Percentiles rank a stretch among this genome's conserved stretches.
Evolutionary conservation across 1,140 invertebrate species (phyloP).

Genomic region (Dufourea novaeangliae): DNA sequence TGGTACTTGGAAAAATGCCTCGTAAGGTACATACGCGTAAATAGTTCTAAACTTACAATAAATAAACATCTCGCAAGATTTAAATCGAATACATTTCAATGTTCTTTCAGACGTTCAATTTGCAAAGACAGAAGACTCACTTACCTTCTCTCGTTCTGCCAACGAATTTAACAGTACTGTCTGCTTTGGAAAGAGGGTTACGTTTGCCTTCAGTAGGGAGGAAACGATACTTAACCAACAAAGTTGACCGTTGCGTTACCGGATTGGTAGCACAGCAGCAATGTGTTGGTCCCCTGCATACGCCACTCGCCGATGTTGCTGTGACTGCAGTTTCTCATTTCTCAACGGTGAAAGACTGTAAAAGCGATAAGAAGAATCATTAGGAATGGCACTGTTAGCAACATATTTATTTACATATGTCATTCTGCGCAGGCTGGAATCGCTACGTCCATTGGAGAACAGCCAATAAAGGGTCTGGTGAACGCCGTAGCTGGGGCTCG

Average conservation of each 20-base stretch:
- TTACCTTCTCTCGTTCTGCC: slow-evolving; percentile 83
- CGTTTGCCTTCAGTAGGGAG: slow-evolving; percentile 95
- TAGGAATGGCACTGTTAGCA: background rate
- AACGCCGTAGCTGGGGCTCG: slow-evolving; percentile 91
- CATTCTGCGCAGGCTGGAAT: slow-evolving; percentile 86
- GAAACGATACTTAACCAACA: slow-evolving; percentile 97
- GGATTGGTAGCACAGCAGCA: slow-evolving; percentile 98
- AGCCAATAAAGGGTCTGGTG: slow-evolving; percentile 96
- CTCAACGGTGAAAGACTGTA: slow-evolving; percentile 77
- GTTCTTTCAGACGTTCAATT: slow-evolving; percentile 81
- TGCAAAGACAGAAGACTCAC: slow-evolving; percentile 73
- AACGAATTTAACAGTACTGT: slow-evolving; percentile 82
- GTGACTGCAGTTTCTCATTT: slow-evolving; percentile 93
- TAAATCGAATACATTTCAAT: background rate
- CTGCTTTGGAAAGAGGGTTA: slow-evolving; percentile 91
- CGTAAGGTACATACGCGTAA: slow-evolving; percentile 83
- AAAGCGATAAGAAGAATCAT: background rate
- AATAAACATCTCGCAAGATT: background rate
- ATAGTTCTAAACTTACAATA: background rate
- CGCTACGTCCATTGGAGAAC: slow-evolving; percentile 97
- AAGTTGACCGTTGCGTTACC: slow-evolving; percentile 98
- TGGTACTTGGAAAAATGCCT: slow-evolving; percentile 94
- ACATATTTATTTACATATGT: slow-evolving; percentile 1
- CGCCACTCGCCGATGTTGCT: slow-evolving; percentile 96
- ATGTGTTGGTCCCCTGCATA: slow-evolving; percentile 97